phyloP scores from a whole-genome alignment of 2,113 vertebrate species.

The Dromas ardeola region DNA sequence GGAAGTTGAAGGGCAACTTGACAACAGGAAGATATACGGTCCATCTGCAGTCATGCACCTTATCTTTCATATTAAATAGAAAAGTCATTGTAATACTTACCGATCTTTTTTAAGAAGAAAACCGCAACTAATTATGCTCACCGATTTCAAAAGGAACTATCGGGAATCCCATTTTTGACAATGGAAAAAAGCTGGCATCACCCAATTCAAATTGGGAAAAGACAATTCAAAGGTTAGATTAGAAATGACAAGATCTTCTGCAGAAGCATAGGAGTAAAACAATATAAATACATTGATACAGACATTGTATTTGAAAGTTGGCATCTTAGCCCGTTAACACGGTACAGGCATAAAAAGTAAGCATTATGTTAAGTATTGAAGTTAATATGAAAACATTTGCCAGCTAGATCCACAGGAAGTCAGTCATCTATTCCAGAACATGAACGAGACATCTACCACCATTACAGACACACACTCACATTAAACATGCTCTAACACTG shows the following conservation, averaged over 20 bases:
- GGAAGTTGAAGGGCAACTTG: background rate
- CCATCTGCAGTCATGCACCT: background rate
- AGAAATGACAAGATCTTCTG: background rate
- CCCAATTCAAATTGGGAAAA: background rate
- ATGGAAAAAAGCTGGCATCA: background rate
- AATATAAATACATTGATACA: fast-evolving
- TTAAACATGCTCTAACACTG: background rate
- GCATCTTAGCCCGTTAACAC: too few species aligned
- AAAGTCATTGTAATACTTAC: background rate
- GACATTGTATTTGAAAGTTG: background rate
- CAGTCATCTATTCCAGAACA: background rate
- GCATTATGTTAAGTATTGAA: background rate
- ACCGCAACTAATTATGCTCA: background rate
- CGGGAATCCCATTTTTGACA: background rate
- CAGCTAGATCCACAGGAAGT: background rate
- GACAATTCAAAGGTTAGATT: background rate
- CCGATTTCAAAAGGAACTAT: background rate
- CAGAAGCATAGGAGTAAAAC: background rate
- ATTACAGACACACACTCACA: background rate
- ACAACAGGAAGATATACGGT: background rate
- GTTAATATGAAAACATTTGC: background rate
- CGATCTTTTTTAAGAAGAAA: background rate
- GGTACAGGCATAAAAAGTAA: fast-evolving
- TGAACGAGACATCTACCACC: background rate
- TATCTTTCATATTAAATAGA: background rate